Base-by-base conservation (phyloP, 2,113 vertebrate genomes). In the Ovibos moschatus region DNA sequence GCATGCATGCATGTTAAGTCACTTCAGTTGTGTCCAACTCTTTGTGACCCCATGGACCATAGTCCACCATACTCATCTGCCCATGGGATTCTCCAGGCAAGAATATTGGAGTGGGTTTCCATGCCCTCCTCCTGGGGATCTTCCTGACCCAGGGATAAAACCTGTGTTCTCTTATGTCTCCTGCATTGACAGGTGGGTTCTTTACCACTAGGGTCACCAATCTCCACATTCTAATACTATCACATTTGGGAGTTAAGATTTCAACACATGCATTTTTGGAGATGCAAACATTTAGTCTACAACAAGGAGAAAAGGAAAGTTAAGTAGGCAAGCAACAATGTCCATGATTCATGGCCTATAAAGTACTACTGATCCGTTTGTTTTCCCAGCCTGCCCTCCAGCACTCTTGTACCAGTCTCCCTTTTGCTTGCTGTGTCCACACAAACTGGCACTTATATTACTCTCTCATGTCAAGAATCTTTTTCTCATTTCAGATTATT, bases 321-420 rank as follows among this genome's bases (percentile, higher is more conserved):
- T 55, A 45, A 28, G 60, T 64, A 79, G 53, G 2, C 16, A 43
- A 5, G 3, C 6, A 28, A 23, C 8, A n/a, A 4, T 36, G 21
- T 40, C 23, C 58, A 7, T 2, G 28, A 19, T 27, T 33, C 53
- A 30, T 2, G 51, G 12, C 47, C 60, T 57, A 1, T n/a, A 6
- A 13, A 13, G 21, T 50, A 13, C 30, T 33, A 45, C n/a, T 2
- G 6, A 23, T 15, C 3, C 0, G 1, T 53, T 40, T 9, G 15
- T 15, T 45, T n/a, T 60, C 12, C 27, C 3, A 3, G 3, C 58
- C 71, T 93, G 36, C 40, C 43, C 3, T 53, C 30, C 12, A 53
- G 10, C 3, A 14, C 6, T 40, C 43, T 28, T 5, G 0, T 7
- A 40, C 45, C 74, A 7, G 13, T 78, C 33, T 91, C 17, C 6